phyloP scores from a whole-genome alignment of 2,888 invertebrate species.

The Caenorhabditis sp. region DNA sequence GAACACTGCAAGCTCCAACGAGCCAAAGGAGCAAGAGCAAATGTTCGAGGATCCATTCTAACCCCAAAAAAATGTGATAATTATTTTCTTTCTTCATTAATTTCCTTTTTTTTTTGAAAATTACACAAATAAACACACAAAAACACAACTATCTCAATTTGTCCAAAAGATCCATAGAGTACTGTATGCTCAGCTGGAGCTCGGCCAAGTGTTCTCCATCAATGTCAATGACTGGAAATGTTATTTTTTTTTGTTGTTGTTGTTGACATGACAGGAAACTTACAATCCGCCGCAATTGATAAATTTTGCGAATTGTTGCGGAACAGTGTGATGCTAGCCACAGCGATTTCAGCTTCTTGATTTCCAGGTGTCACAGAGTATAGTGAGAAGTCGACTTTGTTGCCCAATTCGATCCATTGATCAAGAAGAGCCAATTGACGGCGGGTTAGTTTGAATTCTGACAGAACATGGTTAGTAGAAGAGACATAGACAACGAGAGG shows the following conservation, averaged over 20 bases:
- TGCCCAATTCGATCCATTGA: slow-evolving; percentile 62
- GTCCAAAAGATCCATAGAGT: slow-evolving; percentile 30
- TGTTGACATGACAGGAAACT: slow-evolving; percentile 1
- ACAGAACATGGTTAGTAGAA: slow-evolving; percentile 10
- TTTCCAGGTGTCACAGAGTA: slow-evolving; percentile 50
- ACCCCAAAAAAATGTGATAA: slow-evolving; percentile 1
- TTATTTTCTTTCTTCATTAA: too few relatives aligned
- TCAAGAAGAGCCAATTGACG: slow-evolving; percentile 56
- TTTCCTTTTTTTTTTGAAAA: background rate
- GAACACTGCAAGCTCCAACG: slow-evolving; percentile 49
- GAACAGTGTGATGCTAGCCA: slow-evolving; percentile 51
- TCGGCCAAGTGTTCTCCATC: slow-evolving; percentile 52
- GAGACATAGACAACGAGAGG: background rate
- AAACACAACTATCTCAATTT: background rate
- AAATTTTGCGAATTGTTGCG: slow-evolving; percentile 32
- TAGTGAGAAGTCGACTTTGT: slow-evolving; percentile 58
- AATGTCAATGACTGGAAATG: slow-evolving; percentile 56
- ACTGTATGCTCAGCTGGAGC: slow-evolving; percentile 52
- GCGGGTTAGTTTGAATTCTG: slow-evolving; percentile 59
- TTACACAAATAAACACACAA: background rate
- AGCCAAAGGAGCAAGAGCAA: slow-evolving; percentile 59
- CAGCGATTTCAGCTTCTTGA: slow-evolving; percentile 60
- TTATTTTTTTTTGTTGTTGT: background rate
- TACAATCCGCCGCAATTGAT: slow-evolving; percentile 40
- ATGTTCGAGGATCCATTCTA: slow-evolving; percentile 70